Evolutionary conservation across 2,888 invertebrate genomes (phyloP).

Genomic region (Dynastes hyllus): DNA sequence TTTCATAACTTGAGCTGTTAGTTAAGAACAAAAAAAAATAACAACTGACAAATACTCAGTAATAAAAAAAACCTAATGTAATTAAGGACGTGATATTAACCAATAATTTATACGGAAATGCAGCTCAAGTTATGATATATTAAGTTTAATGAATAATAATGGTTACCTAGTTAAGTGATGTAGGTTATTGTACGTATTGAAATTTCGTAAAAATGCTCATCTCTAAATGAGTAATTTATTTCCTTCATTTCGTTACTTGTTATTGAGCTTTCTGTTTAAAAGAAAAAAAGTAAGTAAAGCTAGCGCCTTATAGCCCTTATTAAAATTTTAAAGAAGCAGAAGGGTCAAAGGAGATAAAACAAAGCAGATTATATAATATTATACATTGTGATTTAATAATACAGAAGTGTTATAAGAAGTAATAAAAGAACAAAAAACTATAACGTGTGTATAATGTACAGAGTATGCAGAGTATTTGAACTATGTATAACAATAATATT

Average conservation of each 20-base stretch:
- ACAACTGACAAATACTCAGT: background rate
- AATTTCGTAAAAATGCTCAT: conserved; percentile 18
- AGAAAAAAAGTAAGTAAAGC: conserved; percentile 3
- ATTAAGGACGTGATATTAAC: no score
- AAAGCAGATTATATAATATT: conserved; percentile 17
- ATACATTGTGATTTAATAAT: conserved; percentile 47
- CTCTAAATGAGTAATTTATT: background rate
- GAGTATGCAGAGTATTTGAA: conserved; percentile 31
- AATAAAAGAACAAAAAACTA: conserved; percentile 1
- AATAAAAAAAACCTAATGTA: background rate
- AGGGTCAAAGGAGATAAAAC: background rate
- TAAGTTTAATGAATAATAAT: background rate
- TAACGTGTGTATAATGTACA: conserved; percentile 40
- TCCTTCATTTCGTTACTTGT: background rate
- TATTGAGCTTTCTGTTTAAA: conserved; percentile 39
- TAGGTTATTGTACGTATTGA: background rate
- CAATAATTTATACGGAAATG: background rate
- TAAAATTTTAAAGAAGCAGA: background rate
- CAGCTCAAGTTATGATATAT: background rate
- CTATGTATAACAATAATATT: conserved; percentile 6
- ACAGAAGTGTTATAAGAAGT: background rate
- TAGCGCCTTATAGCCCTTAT: conserved; percentile 30
- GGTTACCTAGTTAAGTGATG: conserved; percentile 13
- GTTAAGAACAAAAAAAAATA: background rate
- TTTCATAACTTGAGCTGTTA: background rate